Conservation (phyloP, 2,113 vertebrate species). For the Globicephala melas region DNA sequence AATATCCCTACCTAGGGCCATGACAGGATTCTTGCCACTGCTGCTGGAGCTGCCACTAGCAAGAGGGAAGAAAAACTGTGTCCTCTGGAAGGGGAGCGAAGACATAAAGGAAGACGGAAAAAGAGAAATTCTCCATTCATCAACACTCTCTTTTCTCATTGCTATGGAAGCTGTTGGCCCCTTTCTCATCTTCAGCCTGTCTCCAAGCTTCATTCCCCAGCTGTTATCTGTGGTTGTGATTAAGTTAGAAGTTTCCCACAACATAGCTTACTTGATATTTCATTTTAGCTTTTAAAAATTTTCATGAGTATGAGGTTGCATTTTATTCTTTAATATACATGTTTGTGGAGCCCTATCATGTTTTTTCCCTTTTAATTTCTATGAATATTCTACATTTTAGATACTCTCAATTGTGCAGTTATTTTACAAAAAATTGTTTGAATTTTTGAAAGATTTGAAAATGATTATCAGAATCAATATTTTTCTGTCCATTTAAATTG, state of each 20-base stretch:
- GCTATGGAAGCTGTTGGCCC: neutral
- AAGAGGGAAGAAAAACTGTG: neutral
- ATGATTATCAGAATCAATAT: conserved; percentile 18
- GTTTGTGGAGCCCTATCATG: neutral
- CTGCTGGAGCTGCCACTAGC: neutral
- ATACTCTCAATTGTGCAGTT: conserved; percentile 14
- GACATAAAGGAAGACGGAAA: neutral
- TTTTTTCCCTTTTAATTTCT: conserved; percentile 36
- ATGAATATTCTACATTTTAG: conserved; percentile 13
- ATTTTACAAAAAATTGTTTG: conserved; percentile 1
- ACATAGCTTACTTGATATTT: conserved; percentile 6
- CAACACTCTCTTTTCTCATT: neutral
- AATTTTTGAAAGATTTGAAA: conserved; percentile 47
- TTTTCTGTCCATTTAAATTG: conserved; percentile 3
- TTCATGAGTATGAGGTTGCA: neutral
- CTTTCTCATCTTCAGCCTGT: neutral
- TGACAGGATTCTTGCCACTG: neutral
- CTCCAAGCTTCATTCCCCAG: neutral
- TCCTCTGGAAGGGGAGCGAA: neutral
- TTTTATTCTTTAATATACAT: conserved; percentile 40
- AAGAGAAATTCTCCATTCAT: neutral
- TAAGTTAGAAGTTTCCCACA: neutral
- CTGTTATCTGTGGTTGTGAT: neutral
- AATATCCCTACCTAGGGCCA: neutral
- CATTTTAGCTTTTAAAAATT: neutral